These are phyloP conservation scores for Crioceris asparagi DNA, from an alignment of 2,888 invertebrate genomes.

Conservation along the genomic window DNA sequence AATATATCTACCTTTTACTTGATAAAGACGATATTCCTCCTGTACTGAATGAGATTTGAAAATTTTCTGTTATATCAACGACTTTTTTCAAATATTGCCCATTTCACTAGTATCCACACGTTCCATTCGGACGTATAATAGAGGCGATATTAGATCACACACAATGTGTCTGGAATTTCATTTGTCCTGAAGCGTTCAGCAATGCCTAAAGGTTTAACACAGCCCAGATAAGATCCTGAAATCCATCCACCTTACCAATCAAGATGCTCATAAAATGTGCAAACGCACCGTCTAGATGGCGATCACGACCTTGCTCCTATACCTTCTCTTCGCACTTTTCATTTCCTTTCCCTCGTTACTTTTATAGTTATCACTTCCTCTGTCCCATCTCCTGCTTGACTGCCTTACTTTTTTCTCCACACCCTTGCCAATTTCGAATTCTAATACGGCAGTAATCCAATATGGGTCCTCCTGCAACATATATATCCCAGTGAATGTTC, in stretches of 20 bases:
- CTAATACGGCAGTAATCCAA: slow-evolving; percentile 19
- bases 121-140: too few relatives aligned
- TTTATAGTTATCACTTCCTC: slow-evolving; percentile 37
- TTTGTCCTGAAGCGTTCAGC: too few relatives aligned
- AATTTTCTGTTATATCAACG: too few relatives aligned
- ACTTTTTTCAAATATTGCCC: too few relatives aligned
- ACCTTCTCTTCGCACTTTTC: slow-evolving; percentile 36
- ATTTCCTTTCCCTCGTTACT: slow-evolving; percentile 35
- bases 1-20: too few relatives aligned
- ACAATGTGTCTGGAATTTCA: too few relatives aligned
- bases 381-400: slow-evolving; percentile 23
- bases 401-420: slow-evolving; percentile 11
- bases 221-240: slow-evolving; percentile 9
- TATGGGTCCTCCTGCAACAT: slow-evolving; percentile 12
- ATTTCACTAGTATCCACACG: too few relatives aligned
- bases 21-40: too few relatives aligned
- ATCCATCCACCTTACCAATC: slow-evolving; percentile 27
- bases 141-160: too few relatives aligned
- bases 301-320: slow-evolving; percentile 33
- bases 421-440: slow-evolving; percentile 15
- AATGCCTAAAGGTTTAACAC: too few relatives aligned
- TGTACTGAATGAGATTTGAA: too few relatives aligned
- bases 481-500: slow-evolving; percentile 15
- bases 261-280: slow-evolving; percentile 28
- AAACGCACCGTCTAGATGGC: slow-evolving; percentile 34